These are phyloP conservation scores for Chondrilla cf. caribensis DNA, from an alignment of 37 sponge, comb jelly and placozoan genomes.

Conservation along the genomic window DNA sequence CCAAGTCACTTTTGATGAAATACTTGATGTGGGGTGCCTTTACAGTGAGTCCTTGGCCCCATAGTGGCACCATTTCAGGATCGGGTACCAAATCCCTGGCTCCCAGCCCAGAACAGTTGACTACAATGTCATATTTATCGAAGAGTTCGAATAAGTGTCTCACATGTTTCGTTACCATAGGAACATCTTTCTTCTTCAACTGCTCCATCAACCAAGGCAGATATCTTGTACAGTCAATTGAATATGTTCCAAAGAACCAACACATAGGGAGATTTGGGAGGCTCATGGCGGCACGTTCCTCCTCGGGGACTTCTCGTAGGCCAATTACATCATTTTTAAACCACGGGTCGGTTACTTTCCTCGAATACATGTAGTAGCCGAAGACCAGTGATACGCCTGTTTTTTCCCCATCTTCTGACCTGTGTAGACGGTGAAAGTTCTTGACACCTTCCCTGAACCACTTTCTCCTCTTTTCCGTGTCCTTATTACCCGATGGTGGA, in stretches of 20 bases:
- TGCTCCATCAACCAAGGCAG: not conserved
- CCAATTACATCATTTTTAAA: not conserved
- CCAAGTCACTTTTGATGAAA: not conserved
- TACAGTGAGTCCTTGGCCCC: conserved; percentile 16
- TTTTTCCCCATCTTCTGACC: not conserved
- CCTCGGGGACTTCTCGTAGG: not conserved
- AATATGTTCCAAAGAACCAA: conserved; percentile 8
- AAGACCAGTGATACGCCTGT: not conserved
- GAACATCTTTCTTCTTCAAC: not conserved
- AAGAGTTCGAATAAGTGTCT: not conserved
- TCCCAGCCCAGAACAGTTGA: conserved; percentile 40
- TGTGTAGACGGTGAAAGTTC: not conserved
- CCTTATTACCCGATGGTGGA: not conserved
- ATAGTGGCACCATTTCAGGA: not conserved
- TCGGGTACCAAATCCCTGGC: conserved; percentile 18
- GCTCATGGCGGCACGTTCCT: not conserved
- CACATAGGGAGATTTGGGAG: not conserved
- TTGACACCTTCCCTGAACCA: not conserved
- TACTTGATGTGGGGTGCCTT: conserved; percentile 38
- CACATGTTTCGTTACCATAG: not conserved
- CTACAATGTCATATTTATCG: conserved; percentile 16
- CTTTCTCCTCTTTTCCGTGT: not conserved
- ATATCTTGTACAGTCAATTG: not conserved
- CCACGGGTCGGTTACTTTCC: not conserved
- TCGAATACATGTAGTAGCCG: not conserved